phyloP scores from a whole-genome alignment of 2,113 vertebrate genomes.

The Rutilus rutilus region DNA sequence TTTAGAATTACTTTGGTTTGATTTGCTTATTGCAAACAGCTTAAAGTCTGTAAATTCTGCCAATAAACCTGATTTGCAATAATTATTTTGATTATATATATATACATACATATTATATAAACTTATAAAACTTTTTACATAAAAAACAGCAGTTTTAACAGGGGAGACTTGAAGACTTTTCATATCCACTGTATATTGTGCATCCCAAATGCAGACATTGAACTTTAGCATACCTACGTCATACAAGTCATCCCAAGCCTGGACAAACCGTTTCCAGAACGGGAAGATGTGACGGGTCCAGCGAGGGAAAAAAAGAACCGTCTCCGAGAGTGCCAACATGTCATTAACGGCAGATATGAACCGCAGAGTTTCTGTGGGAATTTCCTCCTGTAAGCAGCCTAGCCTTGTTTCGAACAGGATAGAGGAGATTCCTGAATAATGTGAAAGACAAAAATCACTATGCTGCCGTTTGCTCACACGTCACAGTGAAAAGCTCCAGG shows the following conservation, averaged over 20 bases:
- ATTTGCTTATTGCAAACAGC: no score
- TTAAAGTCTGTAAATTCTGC: no score
- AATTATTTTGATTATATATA: no score
- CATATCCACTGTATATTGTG: no score
- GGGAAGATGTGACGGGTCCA: slow-evolving; percentile 75
- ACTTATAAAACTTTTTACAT: background rate
- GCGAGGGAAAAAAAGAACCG: slow-evolving; percentile 66
- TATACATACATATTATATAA: no score
- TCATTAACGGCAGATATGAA: slow-evolving; percentile 70
- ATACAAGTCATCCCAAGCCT: slow-evolving; percentile 78
- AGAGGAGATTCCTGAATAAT: slow-evolving; percentile 68
- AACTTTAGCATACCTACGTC: slow-evolving; percentile 67
- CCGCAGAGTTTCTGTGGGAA: slow-evolving; percentile 70
- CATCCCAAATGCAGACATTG: background rate
- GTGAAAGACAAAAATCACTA: background rate
- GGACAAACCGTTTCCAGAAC: slow-evolving; percentile 73
- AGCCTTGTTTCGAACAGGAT: slow-evolving; percentile 78
- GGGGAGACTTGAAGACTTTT: no score
- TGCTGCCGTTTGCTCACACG: background rate
- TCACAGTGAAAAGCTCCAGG: background rate
- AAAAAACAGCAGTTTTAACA: background rate
- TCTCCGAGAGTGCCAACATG: slow-evolving; percentile 71
- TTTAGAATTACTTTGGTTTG: no score
- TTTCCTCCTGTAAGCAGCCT: slow-evolving; percentile 76
- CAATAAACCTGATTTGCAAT: no score